Conservation (phyloP, 2,888 invertebrate genomes). For the Spisula subtruncata region DNA sequence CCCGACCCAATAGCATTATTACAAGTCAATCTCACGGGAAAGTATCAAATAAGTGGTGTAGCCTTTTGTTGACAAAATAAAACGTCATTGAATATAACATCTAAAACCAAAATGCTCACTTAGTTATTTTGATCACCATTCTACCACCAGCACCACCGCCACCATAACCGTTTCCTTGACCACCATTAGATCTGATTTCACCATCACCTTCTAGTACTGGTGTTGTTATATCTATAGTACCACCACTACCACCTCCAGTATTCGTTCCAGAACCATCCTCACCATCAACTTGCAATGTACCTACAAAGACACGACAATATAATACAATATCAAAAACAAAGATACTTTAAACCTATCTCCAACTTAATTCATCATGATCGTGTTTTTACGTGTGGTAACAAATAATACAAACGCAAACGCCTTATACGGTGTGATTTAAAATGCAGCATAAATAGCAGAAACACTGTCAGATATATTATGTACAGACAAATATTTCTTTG, state of each 20-base stretch:
- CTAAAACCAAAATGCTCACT: not conserved
- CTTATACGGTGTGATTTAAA: no score
- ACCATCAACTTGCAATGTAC: slow-evolving; percentile 75
- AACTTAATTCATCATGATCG: no score
- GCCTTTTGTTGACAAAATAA: no score
- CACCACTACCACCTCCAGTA: slow-evolving; percentile 80
- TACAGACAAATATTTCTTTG: no score
- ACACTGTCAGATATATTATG: no score
- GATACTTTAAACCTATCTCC: not conserved
- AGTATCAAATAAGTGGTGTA: no score
- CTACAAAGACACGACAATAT: slow-evolving; percentile 48
- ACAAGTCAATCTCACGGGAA: no score
- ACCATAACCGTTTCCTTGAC: slow-evolving; percentile 68
- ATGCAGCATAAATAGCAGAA: no score
- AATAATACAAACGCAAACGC: no score
- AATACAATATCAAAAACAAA: not conserved
- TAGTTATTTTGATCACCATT: slow-evolving; percentile 61
- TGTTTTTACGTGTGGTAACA: no score
- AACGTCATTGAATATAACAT: not conserved
- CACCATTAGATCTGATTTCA: slow-evolving; percentile 73
- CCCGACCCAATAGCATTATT: no score
- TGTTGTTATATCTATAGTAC: slow-evolving; percentile 70
- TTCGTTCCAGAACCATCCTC: slow-evolving; percentile 62
- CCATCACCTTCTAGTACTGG: slow-evolving; percentile 72
- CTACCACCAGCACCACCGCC: slow-evolving; percentile 81